These are phyloP conservation scores for Uria lomvia DNA, from an alignment of 2,113 vertebrate genomes.

Conservation along the genomic window DNA sequence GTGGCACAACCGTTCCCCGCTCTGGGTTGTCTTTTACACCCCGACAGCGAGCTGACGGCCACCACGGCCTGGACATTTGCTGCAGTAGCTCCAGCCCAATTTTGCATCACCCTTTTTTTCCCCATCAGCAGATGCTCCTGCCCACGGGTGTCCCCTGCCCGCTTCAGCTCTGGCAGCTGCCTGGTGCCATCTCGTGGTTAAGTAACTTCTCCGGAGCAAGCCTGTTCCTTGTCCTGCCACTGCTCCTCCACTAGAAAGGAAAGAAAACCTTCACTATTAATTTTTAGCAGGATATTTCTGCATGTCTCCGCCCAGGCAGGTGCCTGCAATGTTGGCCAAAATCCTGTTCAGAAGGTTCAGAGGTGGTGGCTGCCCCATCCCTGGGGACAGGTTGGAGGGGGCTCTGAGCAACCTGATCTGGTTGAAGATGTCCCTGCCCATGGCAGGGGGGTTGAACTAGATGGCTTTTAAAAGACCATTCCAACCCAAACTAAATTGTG, in stretches of 20 bases:
- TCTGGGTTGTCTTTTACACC: background rate
- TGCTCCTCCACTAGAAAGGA: background rate
- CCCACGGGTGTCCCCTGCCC: accelerated
- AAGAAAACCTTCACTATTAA: accelerated
- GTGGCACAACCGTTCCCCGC: background rate
- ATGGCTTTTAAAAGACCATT: background rate
- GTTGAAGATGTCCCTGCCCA: background rate
- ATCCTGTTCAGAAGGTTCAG: background rate
- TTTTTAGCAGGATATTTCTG: background rate
- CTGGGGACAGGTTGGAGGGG: background rate
- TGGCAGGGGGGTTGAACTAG: background rate
- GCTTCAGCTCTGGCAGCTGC: background rate
- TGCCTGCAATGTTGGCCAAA: accelerated
- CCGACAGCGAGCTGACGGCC: accelerated
- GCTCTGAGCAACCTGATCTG: background rate
- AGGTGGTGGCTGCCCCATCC: background rate
- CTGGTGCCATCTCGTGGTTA: slow-evolving; percentile 41
- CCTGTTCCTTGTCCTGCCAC: background rate
- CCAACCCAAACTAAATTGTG: no score
- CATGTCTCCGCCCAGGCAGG: background rate
- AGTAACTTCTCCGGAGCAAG: background rate
- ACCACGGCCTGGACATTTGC: background rate
- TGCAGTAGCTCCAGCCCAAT: background rate
- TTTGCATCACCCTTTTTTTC: background rate
- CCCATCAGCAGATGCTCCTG: background rate